Evolutionary conservation across 1,140 invertebrate species (phyloP).

Genomic region (Elysia chlorotica): DNA sequence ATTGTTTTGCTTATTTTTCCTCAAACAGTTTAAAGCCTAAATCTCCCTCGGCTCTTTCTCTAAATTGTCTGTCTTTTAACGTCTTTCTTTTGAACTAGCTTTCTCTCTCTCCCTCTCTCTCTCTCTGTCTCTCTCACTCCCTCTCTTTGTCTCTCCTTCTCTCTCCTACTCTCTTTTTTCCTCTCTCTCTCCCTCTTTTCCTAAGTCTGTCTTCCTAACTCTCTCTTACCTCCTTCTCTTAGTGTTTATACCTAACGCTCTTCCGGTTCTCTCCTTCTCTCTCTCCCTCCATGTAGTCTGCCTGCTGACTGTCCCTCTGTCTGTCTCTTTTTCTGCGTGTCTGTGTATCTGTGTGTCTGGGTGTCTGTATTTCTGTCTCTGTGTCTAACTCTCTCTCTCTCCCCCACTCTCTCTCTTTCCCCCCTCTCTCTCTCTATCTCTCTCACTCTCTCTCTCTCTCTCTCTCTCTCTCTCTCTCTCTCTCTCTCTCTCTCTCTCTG

Average conservation of each 20-base stretch:
- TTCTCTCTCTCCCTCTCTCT: neutral
- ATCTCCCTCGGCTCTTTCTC: no score
- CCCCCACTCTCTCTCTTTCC: conserved; percentile 1
- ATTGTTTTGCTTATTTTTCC: no score
- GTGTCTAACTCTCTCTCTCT: conserved; percentile 11
- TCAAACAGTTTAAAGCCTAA: no score
- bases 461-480: neutral
- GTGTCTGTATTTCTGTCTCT: neutral
- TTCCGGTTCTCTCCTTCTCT: neutral
- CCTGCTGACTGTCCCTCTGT: conserved; percentile 7
- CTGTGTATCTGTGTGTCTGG: neutral
- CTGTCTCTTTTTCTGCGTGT: conserved; percentile 4
- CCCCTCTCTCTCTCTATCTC: neutral
- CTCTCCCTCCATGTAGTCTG: neutral
- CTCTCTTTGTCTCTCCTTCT: neutral
- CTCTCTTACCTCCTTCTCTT: conserved; percentile 11
- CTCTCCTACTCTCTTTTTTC: neutral
- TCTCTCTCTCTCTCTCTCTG: neutral
- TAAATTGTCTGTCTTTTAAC: no score
- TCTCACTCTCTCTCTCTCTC: conserved; percentile 4
- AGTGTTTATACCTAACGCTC: neutral
- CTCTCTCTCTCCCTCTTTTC: neutral
- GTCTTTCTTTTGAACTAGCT: neutral
- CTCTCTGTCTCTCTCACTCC: neutral
- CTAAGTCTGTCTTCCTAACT: neutral